Percentiles rank a stretch among this genome's conserved stretches.
Conservation (phyloP, 2,888 invertebrate species). For the Pandemis heparana region DNA sequence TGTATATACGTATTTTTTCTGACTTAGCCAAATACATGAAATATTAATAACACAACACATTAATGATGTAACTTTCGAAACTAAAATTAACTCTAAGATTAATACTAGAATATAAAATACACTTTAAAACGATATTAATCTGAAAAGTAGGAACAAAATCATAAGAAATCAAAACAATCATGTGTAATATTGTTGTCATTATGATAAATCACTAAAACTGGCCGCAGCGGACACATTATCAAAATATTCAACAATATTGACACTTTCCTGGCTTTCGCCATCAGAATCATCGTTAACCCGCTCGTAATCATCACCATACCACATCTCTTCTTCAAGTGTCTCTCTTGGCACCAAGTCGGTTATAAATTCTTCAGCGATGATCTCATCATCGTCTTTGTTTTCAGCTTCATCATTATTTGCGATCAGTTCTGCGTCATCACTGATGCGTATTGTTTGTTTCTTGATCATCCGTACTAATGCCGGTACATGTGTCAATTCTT, state of each 20-base stretch:
- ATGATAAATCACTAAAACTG: background rate
- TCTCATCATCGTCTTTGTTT: background rate
- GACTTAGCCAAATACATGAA: background rate
- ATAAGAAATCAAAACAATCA: background rate
- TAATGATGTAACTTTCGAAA: background rate
- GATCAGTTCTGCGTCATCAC: background rate
- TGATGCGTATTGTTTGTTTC: background rate
- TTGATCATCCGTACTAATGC: background rate
- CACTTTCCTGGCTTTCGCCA: background rate
- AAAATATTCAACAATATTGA: background rate
- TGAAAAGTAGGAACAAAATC: background rate
- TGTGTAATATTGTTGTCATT: background rate
- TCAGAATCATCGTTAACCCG: background rate
- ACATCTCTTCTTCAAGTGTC: background rate
- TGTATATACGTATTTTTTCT: conserved; percentile 43
- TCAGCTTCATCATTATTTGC: background rate
- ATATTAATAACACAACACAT: background rate
- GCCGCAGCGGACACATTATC: background rate
- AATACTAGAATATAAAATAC: background rate
- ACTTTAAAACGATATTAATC: background rate
- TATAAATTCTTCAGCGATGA: background rate
- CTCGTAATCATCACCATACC: background rate
- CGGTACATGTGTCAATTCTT: background rate
- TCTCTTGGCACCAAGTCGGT: background rate
- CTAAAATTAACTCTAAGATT: conserved; percentile 5